A percentile compares a stretch with the other conserved stretches of the same genome.
Evolutionary conservation across 2,888 invertebrate species (phyloP).

Genomic region (Eretmocerus hayati): DNA sequence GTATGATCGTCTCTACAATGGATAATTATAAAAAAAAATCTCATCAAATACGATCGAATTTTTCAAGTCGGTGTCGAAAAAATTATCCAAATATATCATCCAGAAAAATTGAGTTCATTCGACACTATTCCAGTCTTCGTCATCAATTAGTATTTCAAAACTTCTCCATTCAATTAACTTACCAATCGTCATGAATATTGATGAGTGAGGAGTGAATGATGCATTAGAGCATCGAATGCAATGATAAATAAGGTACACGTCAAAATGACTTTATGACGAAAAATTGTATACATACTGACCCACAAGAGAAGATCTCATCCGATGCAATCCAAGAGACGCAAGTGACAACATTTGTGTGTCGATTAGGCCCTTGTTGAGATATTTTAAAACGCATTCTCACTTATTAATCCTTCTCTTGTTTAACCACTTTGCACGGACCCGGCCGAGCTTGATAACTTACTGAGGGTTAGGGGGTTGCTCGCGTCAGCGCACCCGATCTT

Average conservation of each 20-base stretch:
- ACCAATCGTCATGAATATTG: not conserved
- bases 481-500: not conserved
- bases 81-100: too few relatives aligned
- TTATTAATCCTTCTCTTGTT: not conserved
- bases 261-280: not conserved
- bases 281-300: slow-evolving; percentile 51
- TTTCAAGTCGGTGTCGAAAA: too few relatives aligned
- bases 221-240: too few relatives aligned
- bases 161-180: not conserved
- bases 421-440: not conserved
- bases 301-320: slow-evolving; percentile 88
- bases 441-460: not conserved
- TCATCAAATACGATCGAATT: too few relatives aligned
- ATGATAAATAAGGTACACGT: too few relatives aligned
- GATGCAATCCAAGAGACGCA: slow-evolving; percentile 91
- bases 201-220: too few relatives aligned
- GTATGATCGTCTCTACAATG: slow-evolving; percentile 80
- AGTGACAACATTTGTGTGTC: slow-evolving; percentile 72
- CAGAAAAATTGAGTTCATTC: too few relatives aligned
- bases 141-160: too few relatives aligned
- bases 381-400: slow-evolving; percentile 40
- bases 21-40: not conserved
- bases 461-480: not conserved
- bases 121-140: too few relatives aligned
- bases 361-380: slow-evolving; percentile 62